These are phyloP conservation scores for Philopotamus ludificatus DNA, from an alignment of 1,140 invertebrate species.

Conservation along the genomic window DNA sequence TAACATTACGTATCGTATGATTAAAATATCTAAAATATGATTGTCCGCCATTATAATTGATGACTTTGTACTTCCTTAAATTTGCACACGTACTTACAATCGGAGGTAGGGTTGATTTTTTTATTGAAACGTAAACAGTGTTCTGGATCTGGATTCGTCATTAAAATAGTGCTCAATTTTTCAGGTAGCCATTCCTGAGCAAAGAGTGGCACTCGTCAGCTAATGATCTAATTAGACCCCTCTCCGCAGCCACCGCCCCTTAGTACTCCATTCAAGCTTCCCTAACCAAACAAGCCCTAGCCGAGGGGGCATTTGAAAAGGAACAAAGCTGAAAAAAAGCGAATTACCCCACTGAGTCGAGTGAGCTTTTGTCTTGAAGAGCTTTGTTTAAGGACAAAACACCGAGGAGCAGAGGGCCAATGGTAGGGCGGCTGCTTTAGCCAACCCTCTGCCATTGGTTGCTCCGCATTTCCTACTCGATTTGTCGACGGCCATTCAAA, in stretches of 20 bases:
- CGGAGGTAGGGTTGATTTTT: too few species aligned
- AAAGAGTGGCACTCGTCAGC: conserved; percentile 21
- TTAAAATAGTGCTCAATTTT: too few species aligned
- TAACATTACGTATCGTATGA: too few species aligned
- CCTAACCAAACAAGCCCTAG: conserved; percentile 20
- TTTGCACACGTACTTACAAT: too few species aligned
- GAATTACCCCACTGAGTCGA: conserved; percentile 22
- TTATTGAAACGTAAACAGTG: too few species aligned
- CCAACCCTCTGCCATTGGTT: conserved; percentile 4
- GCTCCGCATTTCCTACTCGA: neutral
- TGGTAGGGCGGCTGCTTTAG: conserved; percentile 8
- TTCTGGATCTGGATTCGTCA: too few species aligned
- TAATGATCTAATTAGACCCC: conserved; percentile 35
- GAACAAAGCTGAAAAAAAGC: conserved; percentile 30
- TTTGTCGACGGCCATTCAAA: conserved; percentile 9
- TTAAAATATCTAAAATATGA: too few species aligned
- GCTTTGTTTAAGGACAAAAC: conserved; percentile 38
- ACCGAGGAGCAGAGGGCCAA: conserved; percentile 18
- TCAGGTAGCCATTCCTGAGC: too few species aligned
- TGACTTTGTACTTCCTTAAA: too few species aligned
- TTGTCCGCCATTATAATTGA: too few species aligned
- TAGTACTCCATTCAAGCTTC: conserved; percentile 8
- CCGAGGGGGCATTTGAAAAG: conserved; percentile 10
- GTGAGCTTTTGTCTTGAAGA: conserved; percentile 27
- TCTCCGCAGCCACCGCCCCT: conserved; percentile 11